Evolutionary conservation across 2,113 vertebrate species (phyloP), one percentile per base, ranked within the genome.

Genomic region (Tupaia chinensis): DNA sequence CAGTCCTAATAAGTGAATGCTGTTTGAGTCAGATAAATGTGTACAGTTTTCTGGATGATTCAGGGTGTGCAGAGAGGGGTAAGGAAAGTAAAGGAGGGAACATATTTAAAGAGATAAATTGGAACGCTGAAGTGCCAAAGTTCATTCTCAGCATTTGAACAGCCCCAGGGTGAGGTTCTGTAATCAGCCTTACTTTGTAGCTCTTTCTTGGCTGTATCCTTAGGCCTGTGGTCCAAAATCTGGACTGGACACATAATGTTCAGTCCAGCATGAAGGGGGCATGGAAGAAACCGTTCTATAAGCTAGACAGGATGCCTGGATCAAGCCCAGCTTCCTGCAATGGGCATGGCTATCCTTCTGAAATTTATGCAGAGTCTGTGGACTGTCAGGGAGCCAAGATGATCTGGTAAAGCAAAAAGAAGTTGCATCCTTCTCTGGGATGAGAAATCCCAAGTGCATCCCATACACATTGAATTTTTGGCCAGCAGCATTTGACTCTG

Each of bases 231-330:
- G 34, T 20, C 23, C 72, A 34, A 63, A 89, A 34, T 66, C 19
- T 66, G 34, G 19, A 86, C 76, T 65, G 69, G 23, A 68, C 20
- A 17, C 63, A 22, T 79, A 44, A 69, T 27, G 23, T n/a, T 81
- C 56, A 32, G 7, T 73, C n/a, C 70, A 91, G 14, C 32, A 23
- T 73, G 79, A 34, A 91, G 17, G 20, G 22, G 19, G 77, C 27
- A 32, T 63, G 16, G n/a, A 69, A 88, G 79, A 83, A 76, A 16
- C 73, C 44, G 89, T 81, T 91, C 65, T 73, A 3, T 22, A 93
- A 74, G 61, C 13, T 27, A 1, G 4, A 74, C 44, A 54, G 25
- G 34, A 73, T 11, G 0, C 12, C 17, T 91, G 68, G 12, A 54
- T 83, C 53, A 22, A 79, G 63, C 66, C 7, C 20, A 63, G 0